Evolutionary conservation across 2,888 invertebrate genomes (phyloP), one percentile per base, ranked within the genome.

Genomic region (Meteorus cinctellus): DNA sequence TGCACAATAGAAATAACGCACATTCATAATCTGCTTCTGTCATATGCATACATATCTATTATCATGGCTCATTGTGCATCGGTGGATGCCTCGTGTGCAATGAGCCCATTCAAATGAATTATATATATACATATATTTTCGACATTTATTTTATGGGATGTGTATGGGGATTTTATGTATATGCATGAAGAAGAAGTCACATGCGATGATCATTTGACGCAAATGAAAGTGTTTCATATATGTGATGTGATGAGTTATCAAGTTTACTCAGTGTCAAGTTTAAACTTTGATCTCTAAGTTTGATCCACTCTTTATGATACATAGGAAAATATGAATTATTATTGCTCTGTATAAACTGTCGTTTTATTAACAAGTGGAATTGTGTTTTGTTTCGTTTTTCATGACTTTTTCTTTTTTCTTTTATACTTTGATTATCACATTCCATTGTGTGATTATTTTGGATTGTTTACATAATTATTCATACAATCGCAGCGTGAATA

Each of bases 211-310:
- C 55, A 76, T 63, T 55, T 62, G 51, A 63, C 62, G 51, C 45
- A 72, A 68, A 29, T 31, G 41, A 29, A 51, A 60, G 34, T 31
- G 24, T 41, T 16, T 48, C 14, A 10, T 45, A 31, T 16, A 62
- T 55, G 24, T 34, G 41, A 59, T 24, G 41, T 41, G 29, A 8
- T 59, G 45, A 34, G 60, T 55, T 45, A 41, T 59, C 62, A 72
- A 72, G 72, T 69, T 72, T 76, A 69, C 68, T 68, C 76, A 76
- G 72, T 76, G 76, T 76, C 76, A 76, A 76, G 76, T 76, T 76
- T 73, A 69, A 76, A 76, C 48, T 65, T 69, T 51, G 34, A 27
- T 51, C 55, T 69, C 34, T 55, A 69, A 55, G 8, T 55, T 19
- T 19, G 4, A 55, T 55, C n/a, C n/a, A 8, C n/a, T 48, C 12